Evolutionary conservation across 2,888 invertebrate species (phyloP).

Genomic region (Lomographa bimaculata): DNA sequence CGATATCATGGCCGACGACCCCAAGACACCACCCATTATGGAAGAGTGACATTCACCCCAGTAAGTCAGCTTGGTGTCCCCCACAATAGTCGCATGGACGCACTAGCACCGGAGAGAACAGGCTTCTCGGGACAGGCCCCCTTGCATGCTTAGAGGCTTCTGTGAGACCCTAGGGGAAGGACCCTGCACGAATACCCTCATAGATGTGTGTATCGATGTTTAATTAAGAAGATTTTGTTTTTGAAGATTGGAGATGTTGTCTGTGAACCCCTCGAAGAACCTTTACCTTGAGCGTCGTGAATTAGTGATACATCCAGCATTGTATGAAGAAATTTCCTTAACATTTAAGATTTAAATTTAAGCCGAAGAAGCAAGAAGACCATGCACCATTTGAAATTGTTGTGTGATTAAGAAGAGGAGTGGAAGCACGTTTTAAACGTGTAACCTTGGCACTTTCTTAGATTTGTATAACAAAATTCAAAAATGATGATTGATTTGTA

Average conservation of each 20-base stretch:
- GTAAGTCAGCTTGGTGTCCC: slow-evolving; percentile 76
- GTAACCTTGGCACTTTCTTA: too few relatives aligned
- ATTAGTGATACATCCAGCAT: background rate
- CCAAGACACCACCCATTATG: slow-evolving; percentile 55
- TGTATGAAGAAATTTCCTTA: slow-evolving; percentile 2
- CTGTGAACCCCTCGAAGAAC: slow-evolving; percentile 15
- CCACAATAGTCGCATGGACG: slow-evolving; percentile 78
- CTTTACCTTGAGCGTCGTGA: slow-evolving; percentile 6
- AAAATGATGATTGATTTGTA: too few relatives aligned
- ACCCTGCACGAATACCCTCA: slow-evolving; percentile 67
- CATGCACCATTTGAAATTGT: too few relatives aligned
- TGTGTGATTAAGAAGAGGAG: too few relatives aligned
- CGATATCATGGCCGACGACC: slow-evolving; percentile 59
- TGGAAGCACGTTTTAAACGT: too few relatives aligned
- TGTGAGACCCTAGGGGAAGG: slow-evolving; percentile 65
- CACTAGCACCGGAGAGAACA: slow-evolving; percentile 66
- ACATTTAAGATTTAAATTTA: too few relatives aligned
- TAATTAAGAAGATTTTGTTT: slow-evolving; percentile 33
- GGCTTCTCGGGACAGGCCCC: slow-evolving; percentile 74
- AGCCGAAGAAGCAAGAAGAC: slow-evolving; percentile 1
- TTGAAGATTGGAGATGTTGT: slow-evolving; percentile 26
- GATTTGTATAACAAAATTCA: too few relatives aligned
- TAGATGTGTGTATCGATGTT: slow-evolving; percentile 70
- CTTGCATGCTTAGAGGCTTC: slow-evolving; percentile 81
- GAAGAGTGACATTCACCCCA: slow-evolving; percentile 75